Evolutionary conservation across 2,113 vertebrate genomes (phyloP), one percentile per base, ranked within the genome.

Genomic region (Struthio camelus): DNA sequence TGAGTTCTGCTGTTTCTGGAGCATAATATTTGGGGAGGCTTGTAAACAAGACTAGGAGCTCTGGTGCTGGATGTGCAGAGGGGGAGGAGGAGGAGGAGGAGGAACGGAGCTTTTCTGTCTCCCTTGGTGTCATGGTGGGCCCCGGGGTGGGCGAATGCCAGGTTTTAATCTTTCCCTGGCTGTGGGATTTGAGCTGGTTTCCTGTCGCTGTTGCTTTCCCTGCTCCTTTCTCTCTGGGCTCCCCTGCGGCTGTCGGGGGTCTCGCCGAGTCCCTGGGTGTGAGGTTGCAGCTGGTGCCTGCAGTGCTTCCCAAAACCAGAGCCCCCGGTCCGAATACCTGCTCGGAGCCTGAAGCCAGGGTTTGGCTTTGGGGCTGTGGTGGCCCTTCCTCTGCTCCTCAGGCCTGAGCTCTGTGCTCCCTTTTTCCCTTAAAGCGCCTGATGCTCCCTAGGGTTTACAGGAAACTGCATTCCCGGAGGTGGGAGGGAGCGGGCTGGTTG

Each of bases 21-120:
- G 17, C 46, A 4, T 22, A 42, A 18, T 0, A 1, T 27, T 78
- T 36, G 14, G 67, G 72, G 72, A 36, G 64, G 84, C 80, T 69
- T 71, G 59, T 71, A 48, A 66, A 34, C 12, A 40, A 50, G 54
- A 40, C 82, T 70, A 82, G 1, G 19, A 19, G 71, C 61, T 81
- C 0, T 2, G 66, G 71, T 0, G 1, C 42, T 67, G 78, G 36
- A 1, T 0, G 10, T 34, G 32, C 4, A 18, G 65, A 15, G 10
- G 59, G 58, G 28, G 64, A 11, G 20, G 85, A 7, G 7, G 88
- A 38, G 54, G 66, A 75, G 32, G 62, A 44, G 58, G 62, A 44
- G 7, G 1, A 18, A 4, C 14, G 83, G 12, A 11, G 88, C 7
- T 66, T 59, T 11, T 17, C 17, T 17, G 56, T 34, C 30, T 58